These are phyloP conservation scores for Dreissena rostriformis DNA, from an alignment of 1,140 invertebrate species.

Conservation along the genomic window DNA sequence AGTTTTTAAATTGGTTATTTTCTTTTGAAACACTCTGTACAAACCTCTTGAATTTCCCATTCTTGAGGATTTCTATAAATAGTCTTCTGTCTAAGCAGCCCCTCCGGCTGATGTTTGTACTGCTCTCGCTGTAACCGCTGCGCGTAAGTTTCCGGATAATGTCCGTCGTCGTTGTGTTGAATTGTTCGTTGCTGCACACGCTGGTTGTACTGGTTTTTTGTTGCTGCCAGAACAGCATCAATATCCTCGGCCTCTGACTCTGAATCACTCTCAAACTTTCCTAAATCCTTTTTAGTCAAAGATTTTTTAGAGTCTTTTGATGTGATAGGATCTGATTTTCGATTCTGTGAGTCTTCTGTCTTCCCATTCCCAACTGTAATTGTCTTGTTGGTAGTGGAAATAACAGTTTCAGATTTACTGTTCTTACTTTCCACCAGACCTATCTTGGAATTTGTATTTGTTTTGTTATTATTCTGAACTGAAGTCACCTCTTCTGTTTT, in stretches of 20 bases:
- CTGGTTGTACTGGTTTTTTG: constrained; percentile 43
- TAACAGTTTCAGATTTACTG: background rate
- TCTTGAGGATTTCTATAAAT: constrained; percentile 54
- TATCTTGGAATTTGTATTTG: background rate
- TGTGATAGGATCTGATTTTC: too few species aligned
- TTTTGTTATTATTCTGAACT: background rate
- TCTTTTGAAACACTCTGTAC: background rate
- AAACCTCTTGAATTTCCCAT: constrained; percentile 48
- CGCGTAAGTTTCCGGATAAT: constrained; percentile 49
- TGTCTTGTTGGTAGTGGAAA: background rate
- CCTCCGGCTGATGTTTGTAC: constrained; percentile 27
- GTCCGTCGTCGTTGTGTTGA: background rate
- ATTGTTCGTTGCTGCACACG: constrained; percentile 6
- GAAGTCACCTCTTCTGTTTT: constrained; percentile 21
- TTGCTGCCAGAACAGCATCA: constrained; percentile 38
- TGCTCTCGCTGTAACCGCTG: constrained; percentile 52
- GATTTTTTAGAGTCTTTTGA: background rate
- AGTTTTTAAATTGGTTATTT: too few species aligned
- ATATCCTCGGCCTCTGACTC: constrained; percentile 47
- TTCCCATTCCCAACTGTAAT: too few species aligned
- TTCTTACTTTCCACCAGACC: background rate
- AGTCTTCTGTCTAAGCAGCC: constrained; percentile 45
- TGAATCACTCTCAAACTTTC: constrained; percentile 48
- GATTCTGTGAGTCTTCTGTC: too few species aligned
- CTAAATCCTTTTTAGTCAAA: constrained; percentile 1